Evolutionary conservation across 2,113 vertebrate species (phyloP).

Genomic region (Caranx melampygus): DNA sequence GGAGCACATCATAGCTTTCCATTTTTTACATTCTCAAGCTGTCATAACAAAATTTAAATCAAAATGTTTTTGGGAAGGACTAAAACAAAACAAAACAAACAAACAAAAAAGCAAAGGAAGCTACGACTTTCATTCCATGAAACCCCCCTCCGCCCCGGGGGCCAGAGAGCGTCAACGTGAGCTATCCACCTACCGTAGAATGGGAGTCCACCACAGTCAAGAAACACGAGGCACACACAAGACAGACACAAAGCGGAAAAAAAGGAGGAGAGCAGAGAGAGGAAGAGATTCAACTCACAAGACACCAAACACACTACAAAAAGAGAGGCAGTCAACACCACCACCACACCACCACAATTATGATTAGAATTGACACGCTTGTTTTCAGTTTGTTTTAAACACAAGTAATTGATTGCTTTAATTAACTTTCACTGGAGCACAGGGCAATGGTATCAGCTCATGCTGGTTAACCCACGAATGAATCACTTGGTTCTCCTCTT

Average conservation of each 20-base stretch:
- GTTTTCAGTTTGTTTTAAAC: conserved; percentile 40
- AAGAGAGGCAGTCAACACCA: conserved; percentile 76
- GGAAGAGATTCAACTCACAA: conserved; percentile 85
- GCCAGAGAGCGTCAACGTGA: conserved; percentile 75
- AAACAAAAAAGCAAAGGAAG: conserved; percentile 74
- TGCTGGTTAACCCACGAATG: conserved; percentile 31
- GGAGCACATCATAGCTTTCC: conserved; percentile 82
- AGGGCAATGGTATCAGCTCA: conserved; percentile 13
- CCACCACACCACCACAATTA: conserved; percentile 68
- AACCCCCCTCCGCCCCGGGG: conserved; percentile 67
- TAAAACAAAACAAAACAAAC: background rate
- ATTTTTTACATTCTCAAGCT: conserved; percentile 76
- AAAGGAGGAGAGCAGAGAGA: conserved; percentile 84
- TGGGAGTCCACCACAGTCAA: conserved; percentile 83
- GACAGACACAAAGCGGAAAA: conserved; percentile 79
- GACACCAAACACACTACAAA: conserved; percentile 80
- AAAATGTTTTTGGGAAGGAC: background rate
- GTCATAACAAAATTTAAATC: conserved; percentile 55
- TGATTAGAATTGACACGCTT: conserved; percentile 81
- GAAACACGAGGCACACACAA: conserved; percentile 83
- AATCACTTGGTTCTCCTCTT: conserved; percentile 27
- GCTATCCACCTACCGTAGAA: conserved; percentile 86
- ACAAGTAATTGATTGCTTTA: conserved; percentile 58
- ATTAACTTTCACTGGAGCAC: conserved; percentile 57
- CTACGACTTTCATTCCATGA: conserved; percentile 83